Percentiles rank a stretch among this genome's conserved stretches.
These are phyloP conservation scores for Syngnathus floridae DNA, from an alignment of 2,113 vertebrate species.

Conservation along the genomic window DNA sequence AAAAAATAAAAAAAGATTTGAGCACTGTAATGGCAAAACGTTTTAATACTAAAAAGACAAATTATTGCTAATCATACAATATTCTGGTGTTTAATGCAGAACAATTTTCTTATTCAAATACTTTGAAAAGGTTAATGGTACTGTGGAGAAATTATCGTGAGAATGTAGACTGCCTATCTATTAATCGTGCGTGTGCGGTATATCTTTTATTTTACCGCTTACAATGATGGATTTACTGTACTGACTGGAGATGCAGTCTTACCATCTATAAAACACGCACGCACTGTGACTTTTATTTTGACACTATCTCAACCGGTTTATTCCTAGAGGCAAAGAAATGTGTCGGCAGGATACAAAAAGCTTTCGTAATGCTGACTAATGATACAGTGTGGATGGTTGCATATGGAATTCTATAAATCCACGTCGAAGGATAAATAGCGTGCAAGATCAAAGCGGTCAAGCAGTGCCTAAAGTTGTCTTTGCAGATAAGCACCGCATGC, in stretches of 20 bases:
- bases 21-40: too few species aligned
- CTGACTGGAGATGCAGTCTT: constrained; percentile 1
- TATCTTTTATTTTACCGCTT: not conserved
- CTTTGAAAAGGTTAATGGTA: too few species aligned
- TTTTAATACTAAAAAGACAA: too few species aligned
- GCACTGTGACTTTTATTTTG: constrained; percentile 2
- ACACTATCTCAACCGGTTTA: not conserved
- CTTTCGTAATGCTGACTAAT: constrained; percentile 36
- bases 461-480: not conserved
- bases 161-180: not conserved
- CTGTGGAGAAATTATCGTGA: too few species aligned
- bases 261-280: not conserved
- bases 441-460: constrained; percentile 8
- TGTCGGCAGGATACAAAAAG: constrained; percentile 12
- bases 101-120: too few species aligned
- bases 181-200: not conserved
- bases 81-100: too few species aligned
- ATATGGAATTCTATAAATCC: constrained; percentile 33
- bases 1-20: too few species aligned
- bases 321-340: constrained; percentile 1
- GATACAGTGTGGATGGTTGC: constrained; percentile 18
- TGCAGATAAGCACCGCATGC: not conserved
- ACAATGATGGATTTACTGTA: not conserved
- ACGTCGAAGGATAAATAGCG: constrained; percentile 31
- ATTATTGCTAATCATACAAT: too few species aligned